Evolutionary conservation across 2,113 vertebrate genomes (phyloP), one percentile per base, ranked within the genome.

Genomic region (Potamarius usumacintae): DNA sequence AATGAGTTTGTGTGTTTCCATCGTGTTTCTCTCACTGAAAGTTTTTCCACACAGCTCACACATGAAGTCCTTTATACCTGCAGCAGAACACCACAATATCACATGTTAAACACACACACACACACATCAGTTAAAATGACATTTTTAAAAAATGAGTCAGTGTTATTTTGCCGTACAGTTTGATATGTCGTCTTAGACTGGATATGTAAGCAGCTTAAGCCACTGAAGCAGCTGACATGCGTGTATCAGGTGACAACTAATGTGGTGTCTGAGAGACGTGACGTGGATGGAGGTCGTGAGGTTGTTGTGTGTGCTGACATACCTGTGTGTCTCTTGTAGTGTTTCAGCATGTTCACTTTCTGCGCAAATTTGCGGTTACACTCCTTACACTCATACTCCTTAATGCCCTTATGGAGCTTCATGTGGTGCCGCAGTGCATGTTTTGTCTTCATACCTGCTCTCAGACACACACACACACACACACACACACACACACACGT

Each of bases 321-420:
- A 99, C 98, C 98, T 0, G 97, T 99, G 89, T 99, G 98, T 79
- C 98, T 96, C 93, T 99, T 99, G 94, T 96, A 98, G 92, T 99
- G 98, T 86, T 99, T 99, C 81, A 99, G 95, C 98, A 99, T 99
- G 94, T 99, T 99, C 95, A 99, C 98, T 90, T 99, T 99, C 92
- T 99, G 98, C 4, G 98, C 98, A 76, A 99, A 99, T 92, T 97
- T 99, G 90, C 98, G 96, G 93, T 97, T 98, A 22, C 98, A 99
- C 86, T 98, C 97, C 82, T 97, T 96, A 87, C 98, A 99, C 92
- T 99, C 98, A 0, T 99, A 99, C 88, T 99, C 98, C 88, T 99
- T 99, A 92, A 99, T 99, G 82, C 98, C 98, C 89, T 99, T 99
- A 93, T 99, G 98, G 18, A 99, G 96, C 93, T 99, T 99, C 98